Evolutionary conservation across 2,113 vertebrate genomes (phyloP), one percentile per base, ranked within the genome.

Genomic region (Mobula hypostoma): DNA sequence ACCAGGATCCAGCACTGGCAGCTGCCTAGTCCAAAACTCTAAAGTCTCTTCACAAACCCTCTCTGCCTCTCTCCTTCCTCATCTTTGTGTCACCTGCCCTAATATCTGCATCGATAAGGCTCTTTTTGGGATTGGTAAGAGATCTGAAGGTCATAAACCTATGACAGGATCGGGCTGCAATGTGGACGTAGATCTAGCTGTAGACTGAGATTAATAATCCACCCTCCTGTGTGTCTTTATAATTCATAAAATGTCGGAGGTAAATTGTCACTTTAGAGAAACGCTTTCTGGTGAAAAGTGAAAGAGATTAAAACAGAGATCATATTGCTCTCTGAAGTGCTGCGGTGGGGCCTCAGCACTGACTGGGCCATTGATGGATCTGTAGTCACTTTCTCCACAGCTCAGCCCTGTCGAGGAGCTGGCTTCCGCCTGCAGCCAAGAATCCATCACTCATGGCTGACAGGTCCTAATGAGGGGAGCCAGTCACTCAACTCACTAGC

Each of bases 361-460:
- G 88, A 70, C 78, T 91, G 14, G 11, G 5, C 61, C n/a, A 68
- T n/a, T 91, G 88, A 91, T 70, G 32, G 66, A 91, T 68, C 68
- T 70, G 14, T 63, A 91, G 66, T 32, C 15, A 70, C 66, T 70
- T 40, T 82, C 66, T n/a, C 66, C 66, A 32, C 88, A 91, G 63
- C n/a, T 91, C 61, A 91, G 58, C 61, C 61, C 12, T 14, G 27
- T 12, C 1, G 83, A 63, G 56, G 61, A n/a, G 58, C 27, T 88
- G 56, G 83, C 83, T 88, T 88, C 88, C 36, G 66, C 2, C 88
- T 36, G n/a, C 1, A 91, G 32, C 88, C 66, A 70, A 91, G 19
- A 48, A 48, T n/a, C 87, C 88, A 91, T 70, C 66, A 21, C 63
- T 91, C 88, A 91, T 21, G n/a, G 63, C 29, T 91, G 88, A 91